These are phyloP conservation scores for Sciaenops ocellatus DNA, from an alignment of 2,797 vertebrate species.

Conservation along the genomic window DNA sequence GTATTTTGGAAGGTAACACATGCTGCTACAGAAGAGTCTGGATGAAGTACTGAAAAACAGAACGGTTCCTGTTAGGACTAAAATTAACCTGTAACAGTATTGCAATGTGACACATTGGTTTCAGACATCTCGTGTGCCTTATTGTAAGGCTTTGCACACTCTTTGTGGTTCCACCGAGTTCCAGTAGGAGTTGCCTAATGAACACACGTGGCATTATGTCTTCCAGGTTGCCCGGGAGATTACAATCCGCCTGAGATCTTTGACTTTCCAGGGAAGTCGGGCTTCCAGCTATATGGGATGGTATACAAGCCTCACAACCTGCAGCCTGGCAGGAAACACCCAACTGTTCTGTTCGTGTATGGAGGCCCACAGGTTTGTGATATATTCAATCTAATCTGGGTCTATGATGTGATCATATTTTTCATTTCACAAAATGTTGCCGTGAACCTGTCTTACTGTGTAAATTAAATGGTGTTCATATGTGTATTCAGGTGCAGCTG, in stretches of 20 bases:
- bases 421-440: background rate
- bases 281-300: constrained; percentile 96
- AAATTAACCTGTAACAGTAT: background rate
- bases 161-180: background rate
- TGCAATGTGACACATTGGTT: background rate
- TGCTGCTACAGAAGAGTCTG: background rate
- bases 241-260: constrained; percentile 97
- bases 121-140: background rate
- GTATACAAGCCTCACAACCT: constrained; percentile 96
- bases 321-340: constrained; percentile 94
- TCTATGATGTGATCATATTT: background rate
- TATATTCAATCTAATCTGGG: background rate
- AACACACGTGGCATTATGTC: constrained; percentile 8
- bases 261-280: constrained; percentile 91
- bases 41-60: background rate
- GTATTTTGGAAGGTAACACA: background rate
- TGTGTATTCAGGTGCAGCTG: constrained; percentile 90
- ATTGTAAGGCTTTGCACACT: background rate
- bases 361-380: constrained; percentile 94
- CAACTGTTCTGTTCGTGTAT: constrained; percentile 96
- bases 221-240: constrained; percentile 93
- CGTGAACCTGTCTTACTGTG: background rate
- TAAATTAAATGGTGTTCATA: background rate
- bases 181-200: background rate
- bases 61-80: background rate